These are phyloP conservation scores for Petrosia ficiformis DNA, from an alignment of 37 sponge, comb jelly and placozoan genomes.

Conservation along the genomic window DNA sequence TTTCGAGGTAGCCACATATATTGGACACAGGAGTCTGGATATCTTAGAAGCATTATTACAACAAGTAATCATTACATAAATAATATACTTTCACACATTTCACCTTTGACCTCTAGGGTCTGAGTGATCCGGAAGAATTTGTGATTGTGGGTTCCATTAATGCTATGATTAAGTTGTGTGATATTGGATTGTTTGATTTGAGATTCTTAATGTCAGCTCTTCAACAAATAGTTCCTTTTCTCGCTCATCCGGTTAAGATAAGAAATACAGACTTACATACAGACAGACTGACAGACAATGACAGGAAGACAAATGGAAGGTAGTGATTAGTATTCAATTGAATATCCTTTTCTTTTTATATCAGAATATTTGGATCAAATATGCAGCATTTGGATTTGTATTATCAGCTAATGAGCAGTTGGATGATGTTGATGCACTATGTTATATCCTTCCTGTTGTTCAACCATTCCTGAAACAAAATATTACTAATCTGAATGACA, in stretches of 20 bases:
- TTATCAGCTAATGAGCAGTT: conserved; percentile 41
- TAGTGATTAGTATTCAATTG: not conserved
- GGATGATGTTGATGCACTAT: conserved; percentile 74
- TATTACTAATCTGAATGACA: conserved; percentile 54
- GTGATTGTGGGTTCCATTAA: conserved; percentile 82
- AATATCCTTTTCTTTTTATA: conserved; percentile 2
- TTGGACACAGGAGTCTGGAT: conserved; percentile 80
- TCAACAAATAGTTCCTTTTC: conserved; percentile 62
- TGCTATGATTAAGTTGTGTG: conserved; percentile 74
- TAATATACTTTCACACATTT: not conserved
- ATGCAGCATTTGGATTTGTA: conserved; percentile 85
- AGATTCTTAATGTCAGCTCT: conserved; percentile 54
- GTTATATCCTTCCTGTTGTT: conserved; percentile 68
- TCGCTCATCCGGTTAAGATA: conserved; percentile 78
- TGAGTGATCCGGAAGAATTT: conserved; percentile 88
- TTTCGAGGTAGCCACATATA: conserved; percentile 77
- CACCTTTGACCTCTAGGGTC: conserved; percentile 48
- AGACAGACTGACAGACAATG: not conserved
- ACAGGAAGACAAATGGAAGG: no score
- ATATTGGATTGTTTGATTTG: conserved; percentile 66
- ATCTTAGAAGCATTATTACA: conserved; percentile 34
- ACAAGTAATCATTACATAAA: not conserved
- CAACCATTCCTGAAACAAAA: conserved; percentile 60
- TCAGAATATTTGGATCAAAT: conserved; percentile 90
- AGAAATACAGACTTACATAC: not conserved